Conservation (phyloP, 2,797 vertebrate genomes). For the Prionace glauca region DNA sequence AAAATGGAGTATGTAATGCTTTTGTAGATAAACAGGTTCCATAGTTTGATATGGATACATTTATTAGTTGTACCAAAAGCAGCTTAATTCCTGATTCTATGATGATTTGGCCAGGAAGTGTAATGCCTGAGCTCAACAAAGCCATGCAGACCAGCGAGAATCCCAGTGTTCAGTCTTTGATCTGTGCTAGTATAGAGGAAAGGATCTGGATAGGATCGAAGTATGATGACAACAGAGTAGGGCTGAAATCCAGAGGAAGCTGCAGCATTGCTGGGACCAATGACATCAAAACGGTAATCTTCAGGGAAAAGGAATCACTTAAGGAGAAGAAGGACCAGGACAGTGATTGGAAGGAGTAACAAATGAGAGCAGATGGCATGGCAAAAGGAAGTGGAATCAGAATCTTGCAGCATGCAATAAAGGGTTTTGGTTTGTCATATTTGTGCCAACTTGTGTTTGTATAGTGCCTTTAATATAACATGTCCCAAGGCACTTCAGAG, state of each 20-base stretch:
- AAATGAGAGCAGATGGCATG: neutral
- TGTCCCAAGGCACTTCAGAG: neutral
- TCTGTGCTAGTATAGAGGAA: neutral
- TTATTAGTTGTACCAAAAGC: neutral
- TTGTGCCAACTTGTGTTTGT: neutral
- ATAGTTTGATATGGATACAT: neutral
- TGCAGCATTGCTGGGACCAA: neutral
- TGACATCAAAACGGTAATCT: neutral
- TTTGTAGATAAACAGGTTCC: neutral
- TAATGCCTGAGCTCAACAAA: neutral
- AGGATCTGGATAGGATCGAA: neutral
- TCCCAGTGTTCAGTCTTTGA: neutral
- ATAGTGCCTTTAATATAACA: neutral
- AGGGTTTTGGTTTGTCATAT: neutral
- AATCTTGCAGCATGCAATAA: neutral
- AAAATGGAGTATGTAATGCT: neutral
- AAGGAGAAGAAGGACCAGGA: neutral
- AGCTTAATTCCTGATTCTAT: neutral
- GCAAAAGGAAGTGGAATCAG: neutral
- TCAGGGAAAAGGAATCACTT: neutral
- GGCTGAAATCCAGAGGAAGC: neutral
- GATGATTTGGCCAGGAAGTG: neutral
- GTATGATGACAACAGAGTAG: neutral
- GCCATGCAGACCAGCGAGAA: neutral
- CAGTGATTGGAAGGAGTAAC: neutral